A percentile compares a stretch with the other conserved stretches of the same genome.
Conservation (phyloP, 2,113 vertebrate genomes). For the Psammodynastes pulverulentus region DNA sequence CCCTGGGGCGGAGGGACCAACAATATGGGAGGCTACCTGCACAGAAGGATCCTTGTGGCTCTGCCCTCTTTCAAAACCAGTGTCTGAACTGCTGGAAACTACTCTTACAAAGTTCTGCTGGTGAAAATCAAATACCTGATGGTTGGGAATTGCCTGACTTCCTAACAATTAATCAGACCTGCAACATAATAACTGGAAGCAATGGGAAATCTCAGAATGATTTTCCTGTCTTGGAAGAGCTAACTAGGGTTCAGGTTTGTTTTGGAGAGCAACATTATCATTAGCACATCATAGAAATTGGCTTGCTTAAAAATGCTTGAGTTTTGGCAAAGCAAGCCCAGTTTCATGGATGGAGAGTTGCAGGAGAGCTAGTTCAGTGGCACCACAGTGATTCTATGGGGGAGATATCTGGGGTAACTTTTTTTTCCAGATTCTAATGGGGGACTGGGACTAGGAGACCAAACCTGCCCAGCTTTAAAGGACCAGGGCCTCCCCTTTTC, state of each 20-base stretch:
- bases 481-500: not conserved
- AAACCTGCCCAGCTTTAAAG: not conserved
- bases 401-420: not conserved
- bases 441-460: not conserved
- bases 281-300: not conserved
- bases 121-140: not conserved
- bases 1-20: not conserved
- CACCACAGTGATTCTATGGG: not conserved
- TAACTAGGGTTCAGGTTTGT: not conserved
- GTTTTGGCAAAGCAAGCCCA: not conserved
- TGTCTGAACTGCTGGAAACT: rapidly evolving
- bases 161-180: conserved; percentile 33
- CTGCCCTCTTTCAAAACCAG: not conserved
- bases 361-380: not conserved
- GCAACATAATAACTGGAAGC: not conserved
- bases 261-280: not conserved
- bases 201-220: not conserved
- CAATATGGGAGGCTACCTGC: not conserved
- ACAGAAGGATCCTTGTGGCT: not conserved
- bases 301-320: not conserved
- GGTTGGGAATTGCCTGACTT: conserved; percentile 25
- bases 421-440: not conserved
- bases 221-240: not conserved
- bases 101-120: not conserved
- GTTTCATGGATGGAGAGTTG: not conserved